Evolutionary conservation across 2,888 invertebrate species (phyloP).

Genomic region (Cheilosia scutellata): DNA sequence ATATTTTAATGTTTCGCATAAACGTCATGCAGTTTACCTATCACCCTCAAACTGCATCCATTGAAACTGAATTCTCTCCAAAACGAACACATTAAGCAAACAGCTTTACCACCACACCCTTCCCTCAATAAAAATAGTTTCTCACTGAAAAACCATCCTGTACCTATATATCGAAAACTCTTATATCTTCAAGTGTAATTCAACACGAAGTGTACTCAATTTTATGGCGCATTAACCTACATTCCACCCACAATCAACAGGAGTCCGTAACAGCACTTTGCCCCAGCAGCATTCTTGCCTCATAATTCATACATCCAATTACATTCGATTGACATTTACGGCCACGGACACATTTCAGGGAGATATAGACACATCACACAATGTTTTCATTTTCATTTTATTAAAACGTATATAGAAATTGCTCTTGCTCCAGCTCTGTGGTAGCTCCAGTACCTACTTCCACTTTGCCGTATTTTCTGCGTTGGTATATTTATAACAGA

Average conservation of each 20-base stretch:
- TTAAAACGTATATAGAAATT: constrained; percentile 66
- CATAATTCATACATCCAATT: constrained; percentile 75
- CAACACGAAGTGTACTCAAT: constrained; percentile 60
- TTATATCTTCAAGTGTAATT: constrained; percentile 45
- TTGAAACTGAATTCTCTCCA: neutral
- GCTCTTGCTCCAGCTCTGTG: constrained; percentile 34
- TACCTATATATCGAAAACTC: constrained; percentile 39
- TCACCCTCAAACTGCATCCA: neutral
- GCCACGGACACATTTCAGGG: constrained; percentile 60
- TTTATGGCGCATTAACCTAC: constrained; percentile 73
- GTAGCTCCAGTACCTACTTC: constrained; percentile 10
- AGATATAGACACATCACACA: constrained; percentile 56
- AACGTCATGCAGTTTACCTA: too few relatives aligned
- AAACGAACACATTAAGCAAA: constrained; percentile 8
- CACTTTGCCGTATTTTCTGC: neutral
- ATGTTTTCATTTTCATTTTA: constrained; percentile 73
- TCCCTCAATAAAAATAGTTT: constrained; percentile 5
- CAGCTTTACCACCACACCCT: neutral
- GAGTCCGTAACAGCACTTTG: constrained; percentile 64
- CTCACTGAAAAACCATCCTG: neutral
- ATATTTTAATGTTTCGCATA: too few relatives aligned
- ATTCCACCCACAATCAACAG: constrained; percentile 72
- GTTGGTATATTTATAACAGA: constrained; percentile 20
- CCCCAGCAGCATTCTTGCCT: constrained; percentile 53
- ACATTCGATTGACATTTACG: constrained; percentile 75